Evolutionary conservation across 2,888 invertebrate genomes (phyloP), one percentile per base, ranked within the genome.

Genomic region (Stegana nigrithorax): DNA sequence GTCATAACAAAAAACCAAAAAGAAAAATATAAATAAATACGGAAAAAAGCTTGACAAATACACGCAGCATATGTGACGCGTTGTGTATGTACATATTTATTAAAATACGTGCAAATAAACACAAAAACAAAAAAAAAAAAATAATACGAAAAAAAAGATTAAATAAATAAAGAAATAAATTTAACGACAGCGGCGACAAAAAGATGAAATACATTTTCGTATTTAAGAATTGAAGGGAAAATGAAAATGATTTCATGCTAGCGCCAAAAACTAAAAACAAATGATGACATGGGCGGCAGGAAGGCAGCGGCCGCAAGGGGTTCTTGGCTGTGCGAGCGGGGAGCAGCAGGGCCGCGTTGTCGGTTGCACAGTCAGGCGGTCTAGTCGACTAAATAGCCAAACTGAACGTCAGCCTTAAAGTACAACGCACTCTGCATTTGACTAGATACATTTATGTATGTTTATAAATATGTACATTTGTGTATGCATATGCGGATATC

Each of bases 1-100:
- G 75, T 75, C 75, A 75, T 78, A 75, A 78, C 74, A 70, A 21
- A 26, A n/a, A n/a, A n/a, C n/a, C n/a, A 65, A 68, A 70, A 73
- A 64, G 53, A 61, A 69, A 73, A 72, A 73, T 73, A 26, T 39
- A 39, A 4, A 32, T 5, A 32, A 2, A 32, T 5, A 32, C n/a
- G 8, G n/a, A 6, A n/a, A 17, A 10, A 4, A 39, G 36, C 36
- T 55, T n/a, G n/a, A n/a, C n/a, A n/a, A n/a, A n/a, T n/a, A n/a
- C n/a, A n/a, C n/a, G n/a, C n/a, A n/a, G n/a, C n/a, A n/a, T n/a
- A n/a, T 62, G 74, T 63, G 63, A 4, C 47, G 45, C 27, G 25
- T 50, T 59, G 47, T 59, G 19, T 45, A 7, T 32, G 59, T 29
- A n/a, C n/a, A 60, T 63, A 59, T 68, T 71, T 70, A 69, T 72